These are phyloP conservation scores for Squalus acanthias DNA, from an alignment of 2,797 vertebrate species.

Conservation along the genomic window DNA sequence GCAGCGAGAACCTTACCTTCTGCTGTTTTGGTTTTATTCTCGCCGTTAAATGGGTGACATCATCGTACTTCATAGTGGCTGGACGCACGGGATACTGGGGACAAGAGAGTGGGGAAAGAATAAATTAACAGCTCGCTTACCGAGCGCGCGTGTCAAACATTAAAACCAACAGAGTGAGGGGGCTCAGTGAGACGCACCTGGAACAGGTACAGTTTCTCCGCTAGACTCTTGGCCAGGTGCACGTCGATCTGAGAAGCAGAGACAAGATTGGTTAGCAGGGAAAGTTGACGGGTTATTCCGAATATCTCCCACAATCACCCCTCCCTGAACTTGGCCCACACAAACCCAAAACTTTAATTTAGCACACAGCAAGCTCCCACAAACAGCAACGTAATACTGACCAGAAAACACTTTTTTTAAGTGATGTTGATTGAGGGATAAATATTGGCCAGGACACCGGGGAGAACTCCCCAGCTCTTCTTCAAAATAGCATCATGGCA, in stretches of 20 bases:
- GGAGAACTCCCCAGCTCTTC: not conserved
- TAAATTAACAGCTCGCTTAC: not conserved
- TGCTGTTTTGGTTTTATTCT: slow-evolving; percentile 97
- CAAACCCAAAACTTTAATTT: slow-evolving; percentile 17
- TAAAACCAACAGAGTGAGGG: not conserved
- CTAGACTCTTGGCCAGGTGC: slow-evolving; percentile 89
- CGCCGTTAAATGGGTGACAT: slow-evolving; percentile 77
- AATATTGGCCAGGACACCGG: not conserved
- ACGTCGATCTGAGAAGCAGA: slow-evolving; percentile 76
- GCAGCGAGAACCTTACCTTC: slow-evolving; percentile 60
- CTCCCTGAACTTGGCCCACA: not conserved
- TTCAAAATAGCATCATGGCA: not conserved
- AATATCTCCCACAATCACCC: not conserved
- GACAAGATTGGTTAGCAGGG: not conserved
- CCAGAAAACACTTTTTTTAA: not conserved
- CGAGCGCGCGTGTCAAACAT: not conserved
- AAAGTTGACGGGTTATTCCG: not conserved
- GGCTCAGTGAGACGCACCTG: slow-evolving; percentile 69
- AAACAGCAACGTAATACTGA: not conserved
- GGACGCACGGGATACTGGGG: slow-evolving; percentile 89
- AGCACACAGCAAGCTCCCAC: not conserved
- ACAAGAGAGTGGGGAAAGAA: slow-evolving; percentile 26
- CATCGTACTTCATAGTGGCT: slow-evolving; percentile 82
- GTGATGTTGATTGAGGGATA: not conserved
- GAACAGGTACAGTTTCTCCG: slow-evolving; percentile 92